Evolutionary conservation across 2,113 vertebrate genomes (phyloP).

Genomic region (Halichoerus grypus): DNA sequence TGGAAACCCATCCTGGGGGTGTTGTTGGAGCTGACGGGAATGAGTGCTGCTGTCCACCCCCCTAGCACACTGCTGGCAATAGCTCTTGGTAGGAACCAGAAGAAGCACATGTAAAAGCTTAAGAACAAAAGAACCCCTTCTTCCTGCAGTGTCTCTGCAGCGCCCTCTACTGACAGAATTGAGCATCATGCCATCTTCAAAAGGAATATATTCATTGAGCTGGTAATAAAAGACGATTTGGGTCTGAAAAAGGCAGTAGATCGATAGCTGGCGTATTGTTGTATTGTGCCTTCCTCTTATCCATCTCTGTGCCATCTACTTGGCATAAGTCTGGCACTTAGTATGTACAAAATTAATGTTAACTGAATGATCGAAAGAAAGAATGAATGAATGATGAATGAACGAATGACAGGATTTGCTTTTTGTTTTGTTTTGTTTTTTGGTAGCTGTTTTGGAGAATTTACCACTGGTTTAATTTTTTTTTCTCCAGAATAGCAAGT

Average conservation of each 20-base stretch:
- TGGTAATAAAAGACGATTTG: neutral
- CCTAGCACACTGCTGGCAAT: neutral
- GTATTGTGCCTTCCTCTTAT: neutral
- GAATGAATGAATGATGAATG: neutral
- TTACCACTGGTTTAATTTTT: neutral
- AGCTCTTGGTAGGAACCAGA: neutral
- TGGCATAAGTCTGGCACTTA: neutral
- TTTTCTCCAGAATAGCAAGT: neutral
- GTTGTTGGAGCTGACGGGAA: neutral
- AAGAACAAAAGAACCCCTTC: neutral
- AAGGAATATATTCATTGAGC: neutral
- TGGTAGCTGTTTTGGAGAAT: neutral
- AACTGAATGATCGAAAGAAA: neutral
- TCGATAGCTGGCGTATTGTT: neutral
- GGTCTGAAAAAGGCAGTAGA: neutral
- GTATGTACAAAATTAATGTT: neutral
- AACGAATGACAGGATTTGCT: neutral
- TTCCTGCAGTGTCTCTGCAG: neutral
- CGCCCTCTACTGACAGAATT: neutral
- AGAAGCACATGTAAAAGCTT: neutral
- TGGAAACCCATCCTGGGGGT: neutral
- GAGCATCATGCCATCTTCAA: neutral
- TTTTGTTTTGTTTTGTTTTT: neutral
- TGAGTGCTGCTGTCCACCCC: rapidly evolving
- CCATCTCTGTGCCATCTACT: neutral